Conservation (phyloP, 1,140 invertebrate species). For the Antheraea mylitta region DNA sequence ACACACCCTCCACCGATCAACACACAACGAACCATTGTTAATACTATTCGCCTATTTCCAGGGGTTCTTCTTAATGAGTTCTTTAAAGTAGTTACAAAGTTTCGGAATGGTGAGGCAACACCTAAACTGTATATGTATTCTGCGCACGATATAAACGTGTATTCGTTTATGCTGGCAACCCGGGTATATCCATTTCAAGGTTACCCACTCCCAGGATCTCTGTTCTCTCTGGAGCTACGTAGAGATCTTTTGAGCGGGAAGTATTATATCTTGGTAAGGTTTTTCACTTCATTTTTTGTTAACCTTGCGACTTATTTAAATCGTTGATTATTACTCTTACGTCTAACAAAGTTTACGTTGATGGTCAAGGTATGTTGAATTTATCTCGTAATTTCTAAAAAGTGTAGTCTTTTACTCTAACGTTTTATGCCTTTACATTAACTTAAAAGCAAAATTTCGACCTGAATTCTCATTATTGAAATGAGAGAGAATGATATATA, state of each 20-base stretch:
- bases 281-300: not conserved
- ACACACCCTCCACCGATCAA: too few relatives aligned
- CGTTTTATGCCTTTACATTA: too few relatives aligned
- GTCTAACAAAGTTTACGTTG: too few relatives aligned
- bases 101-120: conserved; percentile 5
- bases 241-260: conserved; percentile 12
- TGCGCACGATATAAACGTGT: conserved; percentile 24
- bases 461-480: too few relatives aligned
- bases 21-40: too few relatives aligned
- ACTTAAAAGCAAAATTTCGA: too few relatives aligned
- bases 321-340: too few relatives aligned
- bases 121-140: conserved; percentile 20
- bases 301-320: not conserved
- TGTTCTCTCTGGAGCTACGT: conserved; percentile 21
- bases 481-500: too few relatives aligned
- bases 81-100: conserved; percentile 13
- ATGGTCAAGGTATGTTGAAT: too few relatives aligned
- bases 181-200: conserved; percentile 12
- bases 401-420: too few relatives aligned
- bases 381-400: too few relatives aligned
- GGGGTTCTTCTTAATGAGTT: conserved; percentile 24
- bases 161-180: conserved; percentile 10
- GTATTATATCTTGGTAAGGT: conserved; percentile 23
- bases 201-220: conserved; percentile 6
- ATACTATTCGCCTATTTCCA: not conserved